phyloP scores from a whole-genome alignment of 2,113 vertebrate species.

The Brienomyrus brachyistius region DNA sequence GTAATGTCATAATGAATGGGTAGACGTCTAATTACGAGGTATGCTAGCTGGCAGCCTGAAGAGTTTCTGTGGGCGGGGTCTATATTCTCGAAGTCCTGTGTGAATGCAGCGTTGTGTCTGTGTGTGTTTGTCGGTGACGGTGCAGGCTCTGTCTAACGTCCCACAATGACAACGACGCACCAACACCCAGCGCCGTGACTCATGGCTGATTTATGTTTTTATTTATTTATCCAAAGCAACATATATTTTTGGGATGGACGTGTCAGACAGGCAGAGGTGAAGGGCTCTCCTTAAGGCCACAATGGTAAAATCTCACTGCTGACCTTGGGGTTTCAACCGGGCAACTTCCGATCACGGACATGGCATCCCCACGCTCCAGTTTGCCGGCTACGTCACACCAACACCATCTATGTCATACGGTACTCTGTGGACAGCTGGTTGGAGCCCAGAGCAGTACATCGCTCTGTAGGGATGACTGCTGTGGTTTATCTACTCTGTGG shows the following conservation, averaged over 20 bases:
- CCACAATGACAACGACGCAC: neutral
- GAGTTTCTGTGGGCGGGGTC: neutral
- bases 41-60: neutral
- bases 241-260: neutral
- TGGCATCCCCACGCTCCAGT: neutral
- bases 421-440: neutral
- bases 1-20: neutral
- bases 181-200: neutral
- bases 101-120: neutral
- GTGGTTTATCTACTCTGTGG: neutral
- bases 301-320: neutral
- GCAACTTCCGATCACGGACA: neutral
- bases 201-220: neutral
- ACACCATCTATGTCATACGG: neutral
- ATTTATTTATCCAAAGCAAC: neutral
- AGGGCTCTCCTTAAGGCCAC: neutral
- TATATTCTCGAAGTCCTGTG: neutral
- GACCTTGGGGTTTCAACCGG: neutral
- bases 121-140: neutral
- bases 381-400: neutral
- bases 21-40: neutral
- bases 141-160: neutral
- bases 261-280: neutral
- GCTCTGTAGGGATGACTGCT: neutral
- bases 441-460: neutral